A percentile compares a stretch with the other conserved stretches of the same genome.
Conservation (phyloP, 2,797 vertebrate species). For the Gadopsis marmoratus region DNA sequence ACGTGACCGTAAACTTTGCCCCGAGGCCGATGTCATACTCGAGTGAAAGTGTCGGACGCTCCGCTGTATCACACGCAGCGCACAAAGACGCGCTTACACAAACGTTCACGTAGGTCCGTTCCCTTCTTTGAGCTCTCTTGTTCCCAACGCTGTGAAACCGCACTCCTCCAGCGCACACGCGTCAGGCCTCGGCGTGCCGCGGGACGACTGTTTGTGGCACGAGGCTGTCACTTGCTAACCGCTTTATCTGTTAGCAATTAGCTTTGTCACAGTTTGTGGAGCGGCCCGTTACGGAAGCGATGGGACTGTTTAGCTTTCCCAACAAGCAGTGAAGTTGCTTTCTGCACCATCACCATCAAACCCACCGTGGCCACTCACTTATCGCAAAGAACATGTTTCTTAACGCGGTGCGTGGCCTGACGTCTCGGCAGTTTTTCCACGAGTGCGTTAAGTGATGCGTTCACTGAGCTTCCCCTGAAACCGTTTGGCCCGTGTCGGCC, state of each 20-base stretch:
- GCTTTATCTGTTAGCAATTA: conserved; percentile 66
- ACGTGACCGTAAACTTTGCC: conserved; percentile 5
- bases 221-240: conserved; percentile 63
- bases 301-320: conserved; percentile 39
- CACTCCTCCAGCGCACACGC: conserved; percentile 28
- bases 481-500: too few species aligned
- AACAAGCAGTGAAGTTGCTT: conserved; percentile 30
- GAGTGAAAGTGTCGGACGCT: not conserved
- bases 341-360: conserved; percentile 15
- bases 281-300: conserved; percentile 31
- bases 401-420: not conserved
- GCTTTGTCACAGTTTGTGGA: conserved; percentile 60
- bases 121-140: not conserved
- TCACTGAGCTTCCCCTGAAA: too few species aligned
- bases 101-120: not conserved
- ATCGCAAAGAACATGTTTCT: not conserved
- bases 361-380: not conserved
- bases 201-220: conserved; percentile 56
- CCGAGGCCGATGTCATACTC: conserved; percentile 2
- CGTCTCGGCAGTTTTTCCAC: not conserved
- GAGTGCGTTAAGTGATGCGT: too few species aligned
- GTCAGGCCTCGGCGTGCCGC: conserved; percentile 42
- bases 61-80: not conserved
- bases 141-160: conserved; percentile 33
- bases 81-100: not conserved